These are phyloP conservation scores for Calameuta filiformis DNA, from an alignment of 2,888 invertebrate species.

Conservation along the genomic window DNA sequence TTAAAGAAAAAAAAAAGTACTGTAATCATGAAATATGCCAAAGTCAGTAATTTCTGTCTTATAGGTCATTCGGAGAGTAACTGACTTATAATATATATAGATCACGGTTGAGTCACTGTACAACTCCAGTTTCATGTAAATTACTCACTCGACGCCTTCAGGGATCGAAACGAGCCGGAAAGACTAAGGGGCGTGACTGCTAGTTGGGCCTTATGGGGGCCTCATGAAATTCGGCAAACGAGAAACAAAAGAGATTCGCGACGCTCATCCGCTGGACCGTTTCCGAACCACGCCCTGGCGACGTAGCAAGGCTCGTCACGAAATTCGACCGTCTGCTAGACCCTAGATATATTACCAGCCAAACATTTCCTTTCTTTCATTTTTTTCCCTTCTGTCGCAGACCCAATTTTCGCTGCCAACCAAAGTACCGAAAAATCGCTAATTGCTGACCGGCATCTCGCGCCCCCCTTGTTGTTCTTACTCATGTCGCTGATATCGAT, in stretches of 20 bases:
- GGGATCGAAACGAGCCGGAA: slow-evolving; percentile 19
- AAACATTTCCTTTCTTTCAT: slow-evolving; percentile 1
- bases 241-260: slow-evolving; percentile 53
- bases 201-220: not conserved
- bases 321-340: slow-evolving; percentile 49
- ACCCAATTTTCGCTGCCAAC: slow-evolving; percentile 3
- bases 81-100: not conserved
- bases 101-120: not conserved
- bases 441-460: slow-evolving; percentile 15
- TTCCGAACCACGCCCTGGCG: slow-evolving; percentile 56
- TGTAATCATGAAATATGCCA: not conserved
- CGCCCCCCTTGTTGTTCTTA: slow-evolving; percentile 18
- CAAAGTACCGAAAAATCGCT: slow-evolving; percentile 24
- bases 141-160: slow-evolving; percentile 16
- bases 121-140: slow-evolving; percentile 14
- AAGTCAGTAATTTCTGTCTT: not conserved
- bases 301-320: slow-evolving; percentile 40
- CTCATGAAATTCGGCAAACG: slow-evolving; percentile 9
- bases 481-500: slow-evolving; percentile 16
- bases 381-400: not conserved
- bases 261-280: slow-evolving; percentile 39
- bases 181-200: slow-evolving; percentile 16
- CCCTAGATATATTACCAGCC: slow-evolving; percentile 16
- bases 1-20: not conserved
- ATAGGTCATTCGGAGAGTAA: not conserved